A percentile compares a stretch with the other conserved stretches of the same genome.
Evolutionary conservation across 1,140 invertebrate species (phyloP).

Genomic region (Pteromalus puparum): DNA sequence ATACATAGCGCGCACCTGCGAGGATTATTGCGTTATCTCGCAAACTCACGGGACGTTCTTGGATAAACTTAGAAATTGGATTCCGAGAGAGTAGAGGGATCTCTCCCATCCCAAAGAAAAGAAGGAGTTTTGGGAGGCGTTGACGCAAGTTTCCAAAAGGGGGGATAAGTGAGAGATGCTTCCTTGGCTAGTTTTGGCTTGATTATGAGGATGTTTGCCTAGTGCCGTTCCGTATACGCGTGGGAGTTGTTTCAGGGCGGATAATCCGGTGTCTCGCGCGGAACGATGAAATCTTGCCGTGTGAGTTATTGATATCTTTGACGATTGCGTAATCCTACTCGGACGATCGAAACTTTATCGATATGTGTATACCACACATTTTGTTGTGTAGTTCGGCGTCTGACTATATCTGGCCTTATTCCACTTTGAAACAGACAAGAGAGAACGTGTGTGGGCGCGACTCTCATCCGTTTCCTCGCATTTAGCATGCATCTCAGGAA

Average conservation of each 20-base stretch:
- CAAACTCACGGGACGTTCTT: not conserved
- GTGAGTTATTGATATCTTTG: not conserved
- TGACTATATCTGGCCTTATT: not conserved
- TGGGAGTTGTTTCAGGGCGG: not conserved
- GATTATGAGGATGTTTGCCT: not conserved
- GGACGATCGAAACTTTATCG: not conserved
- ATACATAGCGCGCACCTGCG: not conserved
- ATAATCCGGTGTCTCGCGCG: not conserved
- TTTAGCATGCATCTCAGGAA: not conserved
- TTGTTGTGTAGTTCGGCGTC: no score
- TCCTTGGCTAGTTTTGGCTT: not conserved
- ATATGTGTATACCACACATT: no score
- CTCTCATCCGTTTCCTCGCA: not conserved
- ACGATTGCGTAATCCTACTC: not conserved
- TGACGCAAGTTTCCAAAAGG: not conserved
- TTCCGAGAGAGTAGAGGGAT: not conserved
- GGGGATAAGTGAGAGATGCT: not conserved
- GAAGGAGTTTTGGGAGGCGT: not conserved
- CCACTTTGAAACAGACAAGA: not conserved
- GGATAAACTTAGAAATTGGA: constrained; percentile 24
- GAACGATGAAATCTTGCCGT: no score
- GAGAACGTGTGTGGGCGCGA: no score
- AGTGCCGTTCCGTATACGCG: not conserved
- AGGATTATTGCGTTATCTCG: constrained; percentile 17
- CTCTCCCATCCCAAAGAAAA: not conserved